Conservation (phyloP, 2,888 invertebrate species). For the Drosophila sordidula region DNA sequence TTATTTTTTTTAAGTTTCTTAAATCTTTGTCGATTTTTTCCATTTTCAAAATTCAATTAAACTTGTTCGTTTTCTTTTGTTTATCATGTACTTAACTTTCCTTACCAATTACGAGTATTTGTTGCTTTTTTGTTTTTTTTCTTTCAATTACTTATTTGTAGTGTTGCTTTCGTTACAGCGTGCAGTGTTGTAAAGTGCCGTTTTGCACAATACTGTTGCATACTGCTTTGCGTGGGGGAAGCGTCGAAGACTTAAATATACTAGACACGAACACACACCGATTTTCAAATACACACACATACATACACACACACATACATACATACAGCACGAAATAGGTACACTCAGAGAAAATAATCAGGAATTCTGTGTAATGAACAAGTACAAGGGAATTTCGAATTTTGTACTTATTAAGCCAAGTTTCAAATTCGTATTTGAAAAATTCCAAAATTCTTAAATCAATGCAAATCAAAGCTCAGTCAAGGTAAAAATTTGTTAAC, state of each 20-base stretch:
- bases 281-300: slow-evolving; percentile 9
- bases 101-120: slow-evolving; percentile 18
- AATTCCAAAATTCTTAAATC: not conserved
- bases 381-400: too few relatives aligned
- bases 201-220: slow-evolving; percentile 21
- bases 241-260: not conserved
- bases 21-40: not conserved
- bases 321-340: not conserved
- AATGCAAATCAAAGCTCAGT: not conserved
- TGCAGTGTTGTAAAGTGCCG: slow-evolving; percentile 29
- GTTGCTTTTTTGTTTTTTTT: slow-evolving; percentile 1
- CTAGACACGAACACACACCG: slow-evolving; percentile 8
- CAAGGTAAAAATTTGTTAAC: not conserved
- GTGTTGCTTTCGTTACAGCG: slow-evolving; percentile 23
- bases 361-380: too few relatives aligned
- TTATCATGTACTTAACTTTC: too few relatives aligned
- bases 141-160: slow-evolving; percentile 19
- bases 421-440: too few relatives aligned
- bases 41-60: slow-evolving; percentile 5
- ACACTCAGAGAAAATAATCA: not conserved
- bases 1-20: slow-evolving; percentile 2
- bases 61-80: slow-evolving; percentile 1
- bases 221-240: slow-evolving; percentile 1
- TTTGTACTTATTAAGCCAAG: too few relatives aligned
- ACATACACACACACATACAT: slow-evolving; percentile 6